Base-by-base conservation (phyloP, 1,140 invertebrate genomes). In the Drosophila truncata region DNA sequence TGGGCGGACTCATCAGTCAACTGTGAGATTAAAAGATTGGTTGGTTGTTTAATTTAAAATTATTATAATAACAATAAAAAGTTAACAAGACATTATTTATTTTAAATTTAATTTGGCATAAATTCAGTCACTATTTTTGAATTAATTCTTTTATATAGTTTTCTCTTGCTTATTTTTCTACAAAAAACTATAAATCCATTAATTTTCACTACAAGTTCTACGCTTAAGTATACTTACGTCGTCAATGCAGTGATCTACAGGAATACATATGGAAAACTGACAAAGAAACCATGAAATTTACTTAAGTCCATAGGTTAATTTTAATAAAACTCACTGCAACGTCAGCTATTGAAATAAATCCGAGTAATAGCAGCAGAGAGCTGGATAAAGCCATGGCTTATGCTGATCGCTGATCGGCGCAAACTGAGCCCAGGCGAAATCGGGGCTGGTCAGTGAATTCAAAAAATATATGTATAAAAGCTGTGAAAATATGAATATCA, bases 231-330 rank as follows among this genome's bases (percentile, higher is more conserved):
- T 57, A 90, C 85, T 84, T 55, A 90, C 85, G 50, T 90, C 81
- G 54, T 90, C 81, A 13, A 90, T 85, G 61, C 85, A 90, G 35
- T 90, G 70, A 52, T 76, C 33, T 13, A 73, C 81, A 1, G 81
- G 73, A 50, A 90, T 54, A 39, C 85, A 90, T 29, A 90, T 76
- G 0, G 80, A 59, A 16, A 69, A 10, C 81, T 90, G 27, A 6
- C 23, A 13, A 11, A 35, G 11, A n/a, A 25, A 20, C 4, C 0
- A 13, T 9, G 13, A 11, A 18, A 11, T 16, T 7, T 16, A 13
- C 2, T 20, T 8, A 27, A 29, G 16, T 46, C 13, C 20, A 9
- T 18, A 39, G 14, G 2, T 3, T 10, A 23, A 49, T 41, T 16
- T 11, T 1, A 11, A 11, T 9, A 16, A 18, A 14, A 29, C 59